Percentiles rank a stretch among this genome's conserved stretches.
phyloP scores from a whole-genome alignment of 2,797 vertebrate genomes.

The Phrynocephalus vlangalii region DNA sequence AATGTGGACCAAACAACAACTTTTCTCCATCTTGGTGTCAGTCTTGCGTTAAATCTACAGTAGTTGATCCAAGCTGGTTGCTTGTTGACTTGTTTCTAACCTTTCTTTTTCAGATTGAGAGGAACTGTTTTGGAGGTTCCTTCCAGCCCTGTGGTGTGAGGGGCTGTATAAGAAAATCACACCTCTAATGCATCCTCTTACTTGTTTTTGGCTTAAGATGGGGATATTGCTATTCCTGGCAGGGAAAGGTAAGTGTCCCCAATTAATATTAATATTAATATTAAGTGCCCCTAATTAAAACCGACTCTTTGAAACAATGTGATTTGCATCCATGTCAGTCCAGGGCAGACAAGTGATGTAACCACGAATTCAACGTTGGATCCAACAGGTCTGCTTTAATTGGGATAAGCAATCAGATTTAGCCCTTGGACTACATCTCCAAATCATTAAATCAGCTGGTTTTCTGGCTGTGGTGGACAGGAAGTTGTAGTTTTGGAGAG shows the following conservation, averaged over 20 bases:
- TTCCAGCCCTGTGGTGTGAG: background rate
- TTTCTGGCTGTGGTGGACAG: too few species aligned
- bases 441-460: too few species aligned
- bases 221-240: background rate
- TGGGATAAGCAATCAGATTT: too few species aligned
- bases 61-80: background rate
- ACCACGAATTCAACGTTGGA: too few species aligned
- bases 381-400: too few species aligned
- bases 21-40: background rate
- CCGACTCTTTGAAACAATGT: too few species aligned
- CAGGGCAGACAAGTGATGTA: too few species aligned
- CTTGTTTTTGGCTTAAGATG: background rate
- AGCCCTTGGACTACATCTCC: too few species aligned
- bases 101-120: background rate
- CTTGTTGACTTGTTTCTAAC: background rate
- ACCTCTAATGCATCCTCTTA: background rate
- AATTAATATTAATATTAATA: too few species aligned
- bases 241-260: background rate
- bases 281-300: too few species aligned
- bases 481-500: too few species aligned
- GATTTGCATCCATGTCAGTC: too few species aligned
- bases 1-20: background rate
- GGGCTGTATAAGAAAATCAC: background rate
- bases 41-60: background rate
- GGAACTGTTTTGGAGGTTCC: background rate